phyloP scores from a whole-genome alignment of 2,113 vertebrate species.

The Abramis brama region DNA sequence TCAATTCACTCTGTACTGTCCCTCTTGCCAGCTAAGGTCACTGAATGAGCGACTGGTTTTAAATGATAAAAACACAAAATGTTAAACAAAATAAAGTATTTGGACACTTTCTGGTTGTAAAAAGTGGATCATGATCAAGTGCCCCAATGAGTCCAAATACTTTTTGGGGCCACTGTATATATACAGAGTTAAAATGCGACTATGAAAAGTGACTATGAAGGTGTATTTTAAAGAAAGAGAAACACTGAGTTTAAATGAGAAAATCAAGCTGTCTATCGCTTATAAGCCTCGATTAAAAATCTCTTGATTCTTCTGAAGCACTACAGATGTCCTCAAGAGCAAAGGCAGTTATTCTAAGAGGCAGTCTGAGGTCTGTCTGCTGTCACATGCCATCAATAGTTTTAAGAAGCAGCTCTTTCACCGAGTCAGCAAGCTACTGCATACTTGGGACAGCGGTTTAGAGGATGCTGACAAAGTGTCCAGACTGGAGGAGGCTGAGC shows the following conservation, averaged over 20 bases:
- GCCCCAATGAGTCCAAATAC: background rate
- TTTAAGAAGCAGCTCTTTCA: conserved; percentile 28
- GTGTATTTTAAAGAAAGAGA: background rate
- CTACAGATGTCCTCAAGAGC: background rate
- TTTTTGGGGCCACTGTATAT: background rate
- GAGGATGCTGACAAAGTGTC: conserved; percentile 96
- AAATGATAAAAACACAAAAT: background rate
- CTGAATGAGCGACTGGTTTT: too few species aligned
- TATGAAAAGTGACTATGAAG: background rate
- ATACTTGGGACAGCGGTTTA: conserved; percentile 84
- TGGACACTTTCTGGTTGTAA: background rate
- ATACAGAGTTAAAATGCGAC: background rate
- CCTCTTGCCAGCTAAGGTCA: too few species aligned
- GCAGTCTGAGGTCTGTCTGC: conserved; percentile 27
- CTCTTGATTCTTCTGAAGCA: background rate
- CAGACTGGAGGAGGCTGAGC: conserved; percentile 93
- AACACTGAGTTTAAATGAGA: background rate
- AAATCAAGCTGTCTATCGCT: background rate
- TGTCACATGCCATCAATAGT: conserved; percentile 37
- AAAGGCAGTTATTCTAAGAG: background rate
- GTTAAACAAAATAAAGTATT: background rate
- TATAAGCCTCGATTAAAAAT: background rate
- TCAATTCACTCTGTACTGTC: too few species aligned
- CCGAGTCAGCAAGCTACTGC: conserved; percentile 63
- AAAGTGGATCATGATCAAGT: background rate